phyloP scores from a whole-genome alignment of 2,888 invertebrate genomes.

The Tortrix viridana region DNA sequence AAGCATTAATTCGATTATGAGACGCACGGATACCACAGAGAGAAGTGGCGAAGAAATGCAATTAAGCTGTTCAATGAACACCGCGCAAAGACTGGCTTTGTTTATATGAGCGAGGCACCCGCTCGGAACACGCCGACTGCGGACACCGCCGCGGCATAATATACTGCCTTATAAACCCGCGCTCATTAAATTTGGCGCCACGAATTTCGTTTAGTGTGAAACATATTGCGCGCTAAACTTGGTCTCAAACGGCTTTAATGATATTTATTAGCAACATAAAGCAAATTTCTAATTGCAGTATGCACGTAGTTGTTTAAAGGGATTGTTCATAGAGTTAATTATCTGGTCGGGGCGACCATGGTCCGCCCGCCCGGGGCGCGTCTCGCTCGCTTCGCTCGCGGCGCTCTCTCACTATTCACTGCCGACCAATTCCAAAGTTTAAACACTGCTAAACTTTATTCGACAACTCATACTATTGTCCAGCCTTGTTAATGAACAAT shows the following conservation, averaged over 20 bases:
- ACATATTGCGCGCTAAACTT: slow-evolving; percentile 36
- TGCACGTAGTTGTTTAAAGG: slow-evolving; percentile 58
- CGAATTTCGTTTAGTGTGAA: slow-evolving; percentile 30
- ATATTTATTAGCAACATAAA: slow-evolving; percentile 70
- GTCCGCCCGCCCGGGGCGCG: slow-evolving; percentile 64
- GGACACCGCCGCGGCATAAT: slow-evolving; percentile 45
- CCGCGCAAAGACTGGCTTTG: slow-evolving; percentile 67
- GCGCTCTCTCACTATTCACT: slow-evolving; percentile 71
- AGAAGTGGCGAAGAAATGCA: slow-evolving; percentile 70
- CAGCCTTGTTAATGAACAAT: slow-evolving; percentile 60
- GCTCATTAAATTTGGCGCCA: slow-evolving; percentile 37
- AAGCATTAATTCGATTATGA: slow-evolving; percentile 63
- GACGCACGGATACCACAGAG: slow-evolving; percentile 62
- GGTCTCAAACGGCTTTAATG: slow-evolving; percentile 54
- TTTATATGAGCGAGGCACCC: slow-evolving; percentile 64
- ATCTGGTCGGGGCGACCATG: slow-evolving; percentile 62
- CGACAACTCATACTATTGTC: slow-evolving; percentile 77
- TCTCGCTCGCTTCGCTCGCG: slow-evolving; percentile 47
- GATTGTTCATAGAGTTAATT: slow-evolving; percentile 81
- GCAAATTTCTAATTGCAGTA: slow-evolving; percentile 72
- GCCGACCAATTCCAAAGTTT: slow-evolving; percentile 77
- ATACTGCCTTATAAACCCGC: slow-evolving; percentile 38
- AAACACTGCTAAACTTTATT: slow-evolving; percentile 77
- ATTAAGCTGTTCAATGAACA: slow-evolving; percentile 79
- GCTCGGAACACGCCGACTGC: slow-evolving; percentile 58